Evolutionary conservation across 2,797 vertebrate species (phyloP), one percentile per base, ranked within the genome.

Genomic region (Zalophus californianus): DNA sequence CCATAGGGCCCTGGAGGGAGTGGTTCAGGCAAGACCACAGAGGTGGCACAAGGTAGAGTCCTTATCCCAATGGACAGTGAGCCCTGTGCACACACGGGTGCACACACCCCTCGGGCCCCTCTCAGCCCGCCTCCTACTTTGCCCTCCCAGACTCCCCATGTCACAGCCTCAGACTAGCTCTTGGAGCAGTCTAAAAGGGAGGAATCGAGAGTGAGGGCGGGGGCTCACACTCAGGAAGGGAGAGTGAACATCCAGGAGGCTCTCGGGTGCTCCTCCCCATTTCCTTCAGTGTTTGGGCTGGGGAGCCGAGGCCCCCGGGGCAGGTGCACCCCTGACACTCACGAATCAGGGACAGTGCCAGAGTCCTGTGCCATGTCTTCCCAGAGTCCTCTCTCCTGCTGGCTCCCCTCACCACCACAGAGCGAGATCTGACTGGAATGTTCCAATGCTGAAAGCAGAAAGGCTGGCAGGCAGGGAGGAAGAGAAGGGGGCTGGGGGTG

Each of bases 271-370:
- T 56, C 41, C 13, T 15, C 52, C 56, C 27, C 41, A 4, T 25
- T 10, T 25, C 18, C 41, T 50, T 62, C 64, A 1, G 21, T 11
- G 0, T 32, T 27, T 3, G 66, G 13, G 21, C 20, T 52, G 44
- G 14, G 86, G 21, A 50, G n/a, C 86, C 1, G 1, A 80, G 48
- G 35, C 52, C 20, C n/a, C 54, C 4, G 13, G 79, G 38, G 16
- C 7, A 11, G 23, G 21, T 7, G 0, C 8, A 1, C 1, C 25
- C n/a, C 20, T 20, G 41, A 41, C n/a, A 0, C 79, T 6, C 14
- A 1, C 0, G 13, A 11, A 11, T 52, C 25, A 9, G 54, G 20
- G 32, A 29, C 27, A 14, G 38, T 8, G 7, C 38, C n/a, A 68
- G 35, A 21, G 1, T 60, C 7, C 25, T 27, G 32, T 25, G 77